A percentile compares a stretch with the other conserved stretches of the same genome.
Evolutionary conservation across 1,140 invertebrate species (phyloP).

Genomic region (Drosophila kanapiae): DNA sequence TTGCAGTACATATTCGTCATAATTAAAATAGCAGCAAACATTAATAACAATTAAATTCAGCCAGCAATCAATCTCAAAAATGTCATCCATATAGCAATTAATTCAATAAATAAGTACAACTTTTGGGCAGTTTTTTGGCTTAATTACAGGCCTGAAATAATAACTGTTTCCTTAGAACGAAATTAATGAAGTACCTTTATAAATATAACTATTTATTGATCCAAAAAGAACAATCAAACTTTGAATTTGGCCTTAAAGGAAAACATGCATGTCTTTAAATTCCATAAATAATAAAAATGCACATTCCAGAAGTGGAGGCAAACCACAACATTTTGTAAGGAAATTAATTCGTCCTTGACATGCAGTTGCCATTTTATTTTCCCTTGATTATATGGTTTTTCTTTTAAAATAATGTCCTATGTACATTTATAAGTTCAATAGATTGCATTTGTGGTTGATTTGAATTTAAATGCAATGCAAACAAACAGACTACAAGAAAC

Average conservation of each 20-base stretch:
- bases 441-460: conserved; percentile 1
- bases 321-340: not conserved
- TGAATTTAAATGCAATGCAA: conserved; percentile 8
- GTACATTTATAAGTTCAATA: not conserved
- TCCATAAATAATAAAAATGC: not conserved
- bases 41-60: not conserved
- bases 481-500: not conserved
- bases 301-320: not conserved
- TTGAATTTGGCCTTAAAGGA: not conserved
- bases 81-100: not conserved
- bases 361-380: not conserved
- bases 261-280: not conserved
- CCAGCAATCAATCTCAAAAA: not conserved
- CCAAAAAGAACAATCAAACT: not conserved
- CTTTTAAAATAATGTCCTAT: not conserved
- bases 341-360: not conserved
- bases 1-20: not conserved
- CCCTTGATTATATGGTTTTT: not conserved
- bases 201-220: not conserved
- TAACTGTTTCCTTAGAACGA: not conserved
- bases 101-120: not conserved
- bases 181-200: not conserved
- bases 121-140: not conserved
- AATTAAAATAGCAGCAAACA: not conserved
- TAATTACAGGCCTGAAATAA: not conserved